These are phyloP conservation scores for Cossypha heuglini DNA, from an alignment of 2,797 vertebrate species.

Conservation along the genomic window DNA sequence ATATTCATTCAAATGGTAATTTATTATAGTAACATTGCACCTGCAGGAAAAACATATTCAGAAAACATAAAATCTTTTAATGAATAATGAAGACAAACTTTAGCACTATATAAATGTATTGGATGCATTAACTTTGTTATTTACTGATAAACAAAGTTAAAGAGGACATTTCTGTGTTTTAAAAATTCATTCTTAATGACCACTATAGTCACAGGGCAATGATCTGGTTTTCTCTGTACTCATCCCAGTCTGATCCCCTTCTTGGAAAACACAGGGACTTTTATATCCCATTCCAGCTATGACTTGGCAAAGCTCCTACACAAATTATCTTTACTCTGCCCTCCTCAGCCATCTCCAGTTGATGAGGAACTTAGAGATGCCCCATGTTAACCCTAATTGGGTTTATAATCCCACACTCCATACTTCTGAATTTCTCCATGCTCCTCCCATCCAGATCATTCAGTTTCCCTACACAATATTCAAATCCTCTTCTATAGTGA, in stretches of 20 bases:
- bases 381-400: background rate
- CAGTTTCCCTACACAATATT: fast-evolving
- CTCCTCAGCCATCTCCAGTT: background rate
- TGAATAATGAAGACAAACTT: background rate
- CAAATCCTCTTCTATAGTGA: background rate
- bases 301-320: background rate
- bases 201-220: background rate
- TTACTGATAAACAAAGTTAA: background rate
- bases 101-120: background rate
- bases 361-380: background rate
- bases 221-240: background rate
- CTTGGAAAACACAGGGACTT: background rate
- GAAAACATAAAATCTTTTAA: background rate
- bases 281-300: background rate
- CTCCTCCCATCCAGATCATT: background rate
- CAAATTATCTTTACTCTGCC: background rate
- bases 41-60: slow-evolving; percentile 21
- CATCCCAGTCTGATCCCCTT: background rate
- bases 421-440: background rate
- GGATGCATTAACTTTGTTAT: background rate
- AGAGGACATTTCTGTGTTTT: background rate
- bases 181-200: background rate
- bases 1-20: slow-evolving; percentile 33
- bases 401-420: background rate
- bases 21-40: background rate